Conservation (phyloP, 2,888 invertebrate species). For the Noctuana brunneofusca region DNA sequence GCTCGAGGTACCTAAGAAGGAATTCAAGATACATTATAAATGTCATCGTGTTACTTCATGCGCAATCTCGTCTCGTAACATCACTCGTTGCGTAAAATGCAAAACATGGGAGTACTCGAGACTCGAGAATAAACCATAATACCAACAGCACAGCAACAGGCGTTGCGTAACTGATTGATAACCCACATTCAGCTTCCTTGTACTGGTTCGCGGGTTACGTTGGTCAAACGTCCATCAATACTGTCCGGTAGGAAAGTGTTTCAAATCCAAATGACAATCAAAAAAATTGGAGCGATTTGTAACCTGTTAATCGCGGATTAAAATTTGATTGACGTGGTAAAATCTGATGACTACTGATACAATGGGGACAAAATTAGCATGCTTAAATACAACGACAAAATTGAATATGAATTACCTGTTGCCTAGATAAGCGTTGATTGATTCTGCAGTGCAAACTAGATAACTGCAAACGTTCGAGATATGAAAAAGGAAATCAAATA, state of each 20-base stretch:
- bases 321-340: conserved; percentile 29
- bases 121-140: conserved; percentile 8
- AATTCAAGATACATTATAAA: not conserved
- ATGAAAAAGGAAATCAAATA: conserved; percentile 4
- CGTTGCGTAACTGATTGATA: conserved; percentile 24
- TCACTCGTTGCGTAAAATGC: conserved; percentile 16
- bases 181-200: conserved; percentile 26
- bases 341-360: conserved; percentile 8
- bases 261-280: not conserved
- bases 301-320: conserved; percentile 22
- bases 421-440: conserved; percentile 22
- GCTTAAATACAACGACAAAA: not conserved
- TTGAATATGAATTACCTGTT: not conserved
- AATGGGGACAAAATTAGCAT: conserved; percentile 8
- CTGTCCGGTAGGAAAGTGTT: conserved; percentile 26
- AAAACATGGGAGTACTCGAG: conserved; percentile 16
- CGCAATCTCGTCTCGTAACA: conserved; percentile 18
- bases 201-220: conserved; percentile 19
- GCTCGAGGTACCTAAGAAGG: too few species aligned
- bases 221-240: conserved; percentile 26
- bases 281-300: conserved; percentile 15
- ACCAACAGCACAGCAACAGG: conserved; percentile 15
- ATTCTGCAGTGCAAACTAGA: conserved; percentile 11
- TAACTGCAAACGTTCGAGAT: conserved; percentile 7
- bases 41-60: not conserved